Evolutionary conservation across 2,113 vertebrate genomes (phyloP).

Genomic region (Castor canadensis): DNA sequence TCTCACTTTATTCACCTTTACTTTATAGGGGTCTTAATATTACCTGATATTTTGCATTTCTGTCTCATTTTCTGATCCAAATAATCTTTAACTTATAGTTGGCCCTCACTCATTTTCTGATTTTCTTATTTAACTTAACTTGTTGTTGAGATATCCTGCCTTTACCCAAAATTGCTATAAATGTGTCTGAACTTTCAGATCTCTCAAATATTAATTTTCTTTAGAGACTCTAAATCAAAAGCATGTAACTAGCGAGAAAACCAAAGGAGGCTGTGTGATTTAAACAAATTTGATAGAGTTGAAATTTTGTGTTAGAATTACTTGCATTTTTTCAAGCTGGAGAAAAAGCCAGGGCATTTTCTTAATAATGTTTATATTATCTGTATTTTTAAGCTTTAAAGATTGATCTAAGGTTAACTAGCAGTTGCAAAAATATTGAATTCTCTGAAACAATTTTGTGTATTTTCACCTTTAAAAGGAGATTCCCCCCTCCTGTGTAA

Average conservation of each 20-base stretch:
- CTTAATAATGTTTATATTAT: background rate
- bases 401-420: constrained; percentile 22
- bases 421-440: background rate
- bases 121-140: background rate
- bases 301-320: background rate
- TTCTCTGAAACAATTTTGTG: background rate
- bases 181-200: background rate
- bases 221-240: background rate
- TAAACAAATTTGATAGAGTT: background rate
- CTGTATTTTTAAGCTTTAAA: background rate
- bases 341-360: background rate
- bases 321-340: constrained; percentile 13
- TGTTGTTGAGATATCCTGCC: background rate
- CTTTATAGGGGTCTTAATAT: background rate
- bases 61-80: background rate
- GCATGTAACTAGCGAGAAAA: background rate
- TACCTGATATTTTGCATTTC: background rate
- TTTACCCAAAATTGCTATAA: background rate
- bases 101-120: background rate
- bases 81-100: background rate
- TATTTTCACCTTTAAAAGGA: constrained; percentile 28
- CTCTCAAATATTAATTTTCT: background rate
- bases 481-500: background rate
- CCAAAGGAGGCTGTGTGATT: background rate
- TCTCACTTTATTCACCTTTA: background rate